Evolutionary conservation across 2,797 vertebrate genomes (phyloP).

Genomic region (Diplodus sargus): DNA sequence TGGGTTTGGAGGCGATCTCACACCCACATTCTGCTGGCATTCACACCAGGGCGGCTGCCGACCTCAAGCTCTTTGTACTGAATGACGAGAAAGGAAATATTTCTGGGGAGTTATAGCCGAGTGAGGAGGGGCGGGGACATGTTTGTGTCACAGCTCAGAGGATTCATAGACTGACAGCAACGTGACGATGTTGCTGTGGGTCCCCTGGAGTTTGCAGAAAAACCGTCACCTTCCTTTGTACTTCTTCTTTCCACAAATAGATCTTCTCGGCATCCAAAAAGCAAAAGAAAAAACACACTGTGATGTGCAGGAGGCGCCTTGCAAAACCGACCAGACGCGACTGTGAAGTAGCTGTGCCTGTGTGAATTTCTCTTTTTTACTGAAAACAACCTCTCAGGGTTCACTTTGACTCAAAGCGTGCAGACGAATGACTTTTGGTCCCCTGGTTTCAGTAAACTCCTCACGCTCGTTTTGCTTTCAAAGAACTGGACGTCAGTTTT

Average conservation of each 20-base stretch:
- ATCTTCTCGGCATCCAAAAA: neutral
- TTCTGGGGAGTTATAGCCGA: neutral
- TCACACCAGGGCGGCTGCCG: constrained; percentile 1
- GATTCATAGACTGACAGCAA: neutral
- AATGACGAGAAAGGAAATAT: constrained; percentile 26
- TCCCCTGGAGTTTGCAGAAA: neutral
- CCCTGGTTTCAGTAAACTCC: neutral
- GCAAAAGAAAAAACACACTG: neutral
- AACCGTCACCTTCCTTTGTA: neutral
- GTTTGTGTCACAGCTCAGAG: neutral
- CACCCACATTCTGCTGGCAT: constrained; percentile 2
- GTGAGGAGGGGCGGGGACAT: constrained; percentile 41
- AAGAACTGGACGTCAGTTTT: constrained; percentile 37
- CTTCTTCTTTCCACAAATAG: constrained; percentile 66
- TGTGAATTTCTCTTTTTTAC: neutral
- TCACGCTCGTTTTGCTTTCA: constrained; percentile 39
- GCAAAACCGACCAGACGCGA: no score
- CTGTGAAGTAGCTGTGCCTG: neutral
- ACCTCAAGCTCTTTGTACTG: neutral
- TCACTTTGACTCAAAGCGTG: constrained; percentile 28
- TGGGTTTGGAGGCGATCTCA: neutral
- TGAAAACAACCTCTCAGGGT: neutral
- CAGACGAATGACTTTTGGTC: neutral
- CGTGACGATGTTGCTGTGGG: neutral
- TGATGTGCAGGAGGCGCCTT: neutral